Percentiles rank a stretch among this genome's conserved stretches.
phyloP scores from a whole-genome alignment of 1,140 invertebrate genomes.

The Trichonephila clavipes region DNA sequence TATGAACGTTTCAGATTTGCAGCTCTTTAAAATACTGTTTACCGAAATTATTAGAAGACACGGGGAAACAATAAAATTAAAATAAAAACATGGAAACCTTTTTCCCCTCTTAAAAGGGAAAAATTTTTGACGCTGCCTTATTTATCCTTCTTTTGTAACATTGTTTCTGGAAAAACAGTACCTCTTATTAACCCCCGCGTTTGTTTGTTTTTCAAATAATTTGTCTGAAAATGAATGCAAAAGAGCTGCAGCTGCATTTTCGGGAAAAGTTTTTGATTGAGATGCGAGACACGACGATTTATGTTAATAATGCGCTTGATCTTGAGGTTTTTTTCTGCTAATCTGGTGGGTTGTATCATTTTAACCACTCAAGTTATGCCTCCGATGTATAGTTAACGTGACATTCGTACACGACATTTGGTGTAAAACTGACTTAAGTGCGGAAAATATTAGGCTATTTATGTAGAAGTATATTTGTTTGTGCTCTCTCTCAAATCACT shows the following conservation, averaged over 20 bases:
- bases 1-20: neutral
- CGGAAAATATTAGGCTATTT: no score
- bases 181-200: neutral
- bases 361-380: conserved; percentile 33
- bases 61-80: neutral
- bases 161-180: neutral
- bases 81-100: neutral
- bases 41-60: neutral
- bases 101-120: neutral
- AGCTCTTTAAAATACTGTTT: neutral
- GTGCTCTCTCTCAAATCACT: neutral
- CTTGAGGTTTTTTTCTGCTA: neutral
- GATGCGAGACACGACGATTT: neutral
- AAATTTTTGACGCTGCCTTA: conserved; percentile 1
- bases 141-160: neutral
- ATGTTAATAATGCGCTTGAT: conserved; percentile 53
- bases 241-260: neutral
- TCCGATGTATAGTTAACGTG: neutral
- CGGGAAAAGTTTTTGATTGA: conserved; percentile 28
- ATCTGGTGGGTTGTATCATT: neutral
- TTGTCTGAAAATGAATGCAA: neutral
- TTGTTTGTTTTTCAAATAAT: conserved; percentile 17
- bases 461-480: no score
- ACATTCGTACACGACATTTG: neutral
- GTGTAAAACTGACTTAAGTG: conserved; percentile 5